Evolutionary conservation across 2,888 invertebrate genomes (phyloP), one percentile per base, ranked within the genome.

Genomic region (Cerastis rubricosa): DNA sequence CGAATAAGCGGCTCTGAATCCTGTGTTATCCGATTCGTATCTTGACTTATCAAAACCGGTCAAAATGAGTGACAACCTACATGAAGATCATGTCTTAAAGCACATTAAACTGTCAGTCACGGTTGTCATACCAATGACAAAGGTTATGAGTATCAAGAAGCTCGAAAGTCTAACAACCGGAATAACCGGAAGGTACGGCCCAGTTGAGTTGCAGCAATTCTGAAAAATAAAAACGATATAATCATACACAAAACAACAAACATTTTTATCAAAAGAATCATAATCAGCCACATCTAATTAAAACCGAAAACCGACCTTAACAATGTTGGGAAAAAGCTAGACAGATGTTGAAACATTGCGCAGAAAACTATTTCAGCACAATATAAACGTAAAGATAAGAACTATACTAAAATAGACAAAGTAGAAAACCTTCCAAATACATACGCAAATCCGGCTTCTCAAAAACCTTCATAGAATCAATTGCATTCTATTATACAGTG

Each of bases 401-500:
- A 78, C 22, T 51, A 25, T 2, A 64, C 54, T 43, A 54, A 68
- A 66, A 77, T 29, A 77, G 47, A n/a, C 59, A 25, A 45, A 78
- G 54, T 49, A 68, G 54, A 82, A 77, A 29, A 29, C 25, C 78
- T 68, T 65, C 84, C 51, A 69, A 78, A 64, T 69, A 69, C 22
- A 25, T 40, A 47, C 49, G 19, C 45, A 54, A 84, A 80, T 84
- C 84, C 86, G 86, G 64, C 65, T 75, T 71, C 64, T 63, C 43
- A 84, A 76, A 84, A 86, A 84, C 86, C 80, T 86, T 79, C 66
- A 73, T 64, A 22, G 17, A 86, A 64, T 57, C 57, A 65, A 83
- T 70, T 71, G 51, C 65, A 71, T 40, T 81, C 22, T 67, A 72
- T 63, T 76, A 73, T n/a, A 73, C 71, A 74, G 61, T 25, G n/a